Conservation (phyloP, 2,797 vertebrate genomes). For the Rhabdophis nuchalis region DNA sequence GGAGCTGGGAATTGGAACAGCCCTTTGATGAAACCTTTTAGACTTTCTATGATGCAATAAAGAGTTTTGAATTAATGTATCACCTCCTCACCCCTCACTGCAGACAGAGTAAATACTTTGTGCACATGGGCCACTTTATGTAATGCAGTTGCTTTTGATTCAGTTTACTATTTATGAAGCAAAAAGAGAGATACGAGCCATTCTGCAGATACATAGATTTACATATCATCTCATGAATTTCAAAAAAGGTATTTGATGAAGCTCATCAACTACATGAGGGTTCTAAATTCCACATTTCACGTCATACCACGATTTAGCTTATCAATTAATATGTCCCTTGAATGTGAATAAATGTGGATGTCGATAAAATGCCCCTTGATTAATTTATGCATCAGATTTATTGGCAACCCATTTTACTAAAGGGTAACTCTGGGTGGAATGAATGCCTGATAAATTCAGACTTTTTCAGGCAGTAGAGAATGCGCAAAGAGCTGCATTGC, state of each 20-base stretch:
- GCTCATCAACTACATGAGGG: not conserved
- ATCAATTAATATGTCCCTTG: not conserved
- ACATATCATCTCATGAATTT: not conserved
- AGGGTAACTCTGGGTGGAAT: not conserved
- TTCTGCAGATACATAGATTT: not conserved
- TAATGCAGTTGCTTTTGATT: not conserved
- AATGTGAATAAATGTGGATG: not conserved
- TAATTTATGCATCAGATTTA: not conserved
- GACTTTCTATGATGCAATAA: not conserved
- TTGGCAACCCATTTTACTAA: not conserved
- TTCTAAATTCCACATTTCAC: not conserved
- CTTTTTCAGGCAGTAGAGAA: not conserved
- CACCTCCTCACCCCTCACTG: not conserved
- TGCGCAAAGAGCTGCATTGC: not conserved
- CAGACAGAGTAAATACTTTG: not conserved
- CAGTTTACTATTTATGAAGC: not conserved
- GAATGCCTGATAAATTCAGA: not conserved
- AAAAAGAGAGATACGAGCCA: not conserved
- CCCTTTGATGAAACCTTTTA: not conserved
- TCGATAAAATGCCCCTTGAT: not conserved
- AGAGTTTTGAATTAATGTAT: not conserved
- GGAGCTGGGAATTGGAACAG: not conserved
- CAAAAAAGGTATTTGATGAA: not conserved
- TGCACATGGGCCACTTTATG: not conserved
- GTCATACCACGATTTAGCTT: not conserved